Evolutionary conservation across 92 coral and sea anemone genomes (phyloP).

Genomic region (Epizoanthus scotinus): DNA sequence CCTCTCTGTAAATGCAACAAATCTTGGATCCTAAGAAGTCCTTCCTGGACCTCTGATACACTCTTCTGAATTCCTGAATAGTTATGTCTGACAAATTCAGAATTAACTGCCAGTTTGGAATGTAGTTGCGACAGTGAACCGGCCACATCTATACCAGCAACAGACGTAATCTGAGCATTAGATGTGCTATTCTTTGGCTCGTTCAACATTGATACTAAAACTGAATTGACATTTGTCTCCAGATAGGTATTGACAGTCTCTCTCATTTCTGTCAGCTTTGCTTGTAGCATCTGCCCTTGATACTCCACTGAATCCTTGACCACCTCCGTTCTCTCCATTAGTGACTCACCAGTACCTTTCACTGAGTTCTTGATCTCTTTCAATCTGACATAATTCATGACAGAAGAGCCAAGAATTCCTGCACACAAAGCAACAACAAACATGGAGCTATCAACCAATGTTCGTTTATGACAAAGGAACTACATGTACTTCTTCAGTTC

Average conservation of each 20-base stretch:
- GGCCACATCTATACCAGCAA: neutral
- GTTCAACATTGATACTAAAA: constrained; percentile 35
- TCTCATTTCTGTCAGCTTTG: constrained; percentile 61
- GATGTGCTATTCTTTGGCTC: neutral
- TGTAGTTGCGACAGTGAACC: constrained; percentile 21
- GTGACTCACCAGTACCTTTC: constrained; percentile 63
- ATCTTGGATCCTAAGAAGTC: constrained; percentile 18
- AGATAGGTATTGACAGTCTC: constrained; percentile 61
- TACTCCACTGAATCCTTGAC: constrained; percentile 56
- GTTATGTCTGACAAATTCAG: constrained; percentile 28
- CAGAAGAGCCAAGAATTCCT: constrained; percentile 90
- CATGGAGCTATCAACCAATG: neutral
- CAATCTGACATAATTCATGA: constrained; percentile 80
- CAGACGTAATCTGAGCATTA: neutral
- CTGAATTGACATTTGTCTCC: constrained; percentile 56
- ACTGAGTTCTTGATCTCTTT: constrained; percentile 89
- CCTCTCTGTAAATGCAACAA: constrained; percentile 22
- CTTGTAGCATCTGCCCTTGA: constrained; percentile 56
- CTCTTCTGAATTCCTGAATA: constrained; percentile 22
- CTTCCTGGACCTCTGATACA: constrained; percentile 29
- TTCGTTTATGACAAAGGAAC: too few relatives aligned
- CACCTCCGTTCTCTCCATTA: constrained; percentile 72
- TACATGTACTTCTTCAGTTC: too few relatives aligned
- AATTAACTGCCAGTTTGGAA: constrained; percentile 17
- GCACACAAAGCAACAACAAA: neutral